These are phyloP conservation scores for Erebia ligea DNA, from an alignment of 2,888 invertebrate species.

Conservation along the genomic window DNA sequence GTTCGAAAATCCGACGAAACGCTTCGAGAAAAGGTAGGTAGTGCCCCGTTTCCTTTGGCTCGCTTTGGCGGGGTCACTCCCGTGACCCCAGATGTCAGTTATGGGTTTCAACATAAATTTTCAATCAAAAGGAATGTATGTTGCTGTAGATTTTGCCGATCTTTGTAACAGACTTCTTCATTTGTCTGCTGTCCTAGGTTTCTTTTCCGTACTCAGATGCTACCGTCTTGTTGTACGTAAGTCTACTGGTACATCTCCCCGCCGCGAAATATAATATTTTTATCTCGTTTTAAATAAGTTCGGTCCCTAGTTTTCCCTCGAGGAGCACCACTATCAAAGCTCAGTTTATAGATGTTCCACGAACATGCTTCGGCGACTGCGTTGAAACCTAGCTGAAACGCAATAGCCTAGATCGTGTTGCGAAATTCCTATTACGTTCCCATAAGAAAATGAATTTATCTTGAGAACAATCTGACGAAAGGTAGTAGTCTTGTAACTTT, in stretches of 20 bases:
- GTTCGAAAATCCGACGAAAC: no score
- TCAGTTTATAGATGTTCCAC: constrained; percentile 31
- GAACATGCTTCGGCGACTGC: constrained; percentile 50
- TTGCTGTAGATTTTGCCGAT: no score
- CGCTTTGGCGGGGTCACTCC: no score
- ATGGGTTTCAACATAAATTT: not conserved
- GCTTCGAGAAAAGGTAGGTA: no score
- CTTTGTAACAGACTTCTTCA: no score
- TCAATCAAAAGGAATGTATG: no score
- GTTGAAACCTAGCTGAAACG: constrained; percentile 48
- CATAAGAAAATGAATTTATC: constrained; percentile 55
- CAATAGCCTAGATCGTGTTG: constrained; percentile 55
- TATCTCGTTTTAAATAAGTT: not conserved
- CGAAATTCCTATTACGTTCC: constrained; percentile 57
- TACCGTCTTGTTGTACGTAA: no score
- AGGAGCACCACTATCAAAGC: not conserved
- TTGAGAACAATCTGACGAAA: constrained; percentile 28
- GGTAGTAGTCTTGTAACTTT: constrained; percentile 1
- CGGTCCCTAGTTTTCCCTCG: not conserved
- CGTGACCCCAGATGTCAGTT: no score
- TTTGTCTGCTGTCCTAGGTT: no score
- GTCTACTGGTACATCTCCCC: not conserved
- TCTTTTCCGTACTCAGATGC: no score
- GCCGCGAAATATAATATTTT: no score
- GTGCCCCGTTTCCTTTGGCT: no score